Percentiles rank a stretch among this genome's conserved stretches.
Evolutionary conservation across 2,113 vertebrate species (phyloP).

Genomic region (Trogon melanurus): DNA sequence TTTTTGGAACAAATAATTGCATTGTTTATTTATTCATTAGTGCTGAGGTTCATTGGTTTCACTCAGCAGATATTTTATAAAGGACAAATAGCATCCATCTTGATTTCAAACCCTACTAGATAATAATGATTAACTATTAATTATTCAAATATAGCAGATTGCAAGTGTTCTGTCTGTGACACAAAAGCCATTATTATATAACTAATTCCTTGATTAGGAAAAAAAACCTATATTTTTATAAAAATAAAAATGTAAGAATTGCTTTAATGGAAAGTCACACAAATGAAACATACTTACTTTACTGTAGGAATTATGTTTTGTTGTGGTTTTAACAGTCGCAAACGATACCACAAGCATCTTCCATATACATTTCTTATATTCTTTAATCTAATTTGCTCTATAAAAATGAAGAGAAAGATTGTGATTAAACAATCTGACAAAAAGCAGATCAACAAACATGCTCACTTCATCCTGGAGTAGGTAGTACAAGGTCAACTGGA

Average conservation of each 20-base stretch:
- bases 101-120: background rate
- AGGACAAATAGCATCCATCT: background rate
- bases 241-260: background rate
- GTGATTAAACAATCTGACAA: background rate
- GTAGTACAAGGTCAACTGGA: background rate
- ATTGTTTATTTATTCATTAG: background rate
- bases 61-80: background rate
- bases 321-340: conserved; percentile 92
- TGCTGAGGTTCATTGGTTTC: background rate
- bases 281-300: conserved; percentile 84
- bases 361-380: conserved; percentile 93
- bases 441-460: background rate
- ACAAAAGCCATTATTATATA: background rate
- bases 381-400: conserved; percentile 97
- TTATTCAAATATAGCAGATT: background rate
- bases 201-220: background rate
- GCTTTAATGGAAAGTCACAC: background rate
- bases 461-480: background rate
- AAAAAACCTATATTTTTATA: background rate
- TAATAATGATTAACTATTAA: background rate
- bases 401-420: conserved; percentile 18
- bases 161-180: background rate
- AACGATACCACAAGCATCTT: conserved; percentile 96
- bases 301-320: conserved; percentile 93
- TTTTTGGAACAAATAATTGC: background rate